Evolutionary conservation across 2,113 vertebrate genomes (phyloP), one percentile per base, ranked within the genome.

Genomic region (Terrapene triunguis): DNA sequence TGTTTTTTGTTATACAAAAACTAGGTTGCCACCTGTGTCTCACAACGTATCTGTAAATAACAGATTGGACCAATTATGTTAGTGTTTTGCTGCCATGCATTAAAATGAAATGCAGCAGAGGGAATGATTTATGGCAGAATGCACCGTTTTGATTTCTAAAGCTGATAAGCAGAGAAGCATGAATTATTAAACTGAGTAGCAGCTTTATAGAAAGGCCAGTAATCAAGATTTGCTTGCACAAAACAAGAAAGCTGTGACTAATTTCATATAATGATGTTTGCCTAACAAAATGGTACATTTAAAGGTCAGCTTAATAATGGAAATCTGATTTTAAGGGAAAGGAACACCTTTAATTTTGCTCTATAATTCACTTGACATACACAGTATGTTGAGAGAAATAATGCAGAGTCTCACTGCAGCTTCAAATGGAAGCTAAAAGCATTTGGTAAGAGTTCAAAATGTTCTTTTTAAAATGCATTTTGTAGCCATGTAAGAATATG

Each of bases 51-150:
- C 94, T 98, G 95, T 97, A 97, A 98, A 98, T 97, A 98, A 96
- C 94, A 97, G 95, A 98, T 97, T 97, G 96, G 57, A 96, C 92
- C 95, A 98, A 97, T 98, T 98, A 98, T 47, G 74, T 85, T 96
- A 88, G 90, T 92, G 91, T 95, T 97, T 94, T 89, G 87, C 91
- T 95, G 92, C 86, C 78, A 3, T 92, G 87, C 93, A 97, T 96
- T 97, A 96, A 97, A 98, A 97, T 94, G 95, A 97, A 98, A 96
- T 94, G 93, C 92, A 97, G 92, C 85, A 83, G 38, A 82, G 88
- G 76, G 84, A 50, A 95, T 97, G 97, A 97, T 97, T 98, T 98
- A 97, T 93, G 95, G 89, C 79, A 94, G 96, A 98, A 96, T 82
- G 84, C 44, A 85, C 74, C 0, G 0, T 90, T 97, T 97, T 89